Evolutionary conservation across 2,113 vertebrate species (phyloP).

Genomic region (Silurus asotus): DNA sequence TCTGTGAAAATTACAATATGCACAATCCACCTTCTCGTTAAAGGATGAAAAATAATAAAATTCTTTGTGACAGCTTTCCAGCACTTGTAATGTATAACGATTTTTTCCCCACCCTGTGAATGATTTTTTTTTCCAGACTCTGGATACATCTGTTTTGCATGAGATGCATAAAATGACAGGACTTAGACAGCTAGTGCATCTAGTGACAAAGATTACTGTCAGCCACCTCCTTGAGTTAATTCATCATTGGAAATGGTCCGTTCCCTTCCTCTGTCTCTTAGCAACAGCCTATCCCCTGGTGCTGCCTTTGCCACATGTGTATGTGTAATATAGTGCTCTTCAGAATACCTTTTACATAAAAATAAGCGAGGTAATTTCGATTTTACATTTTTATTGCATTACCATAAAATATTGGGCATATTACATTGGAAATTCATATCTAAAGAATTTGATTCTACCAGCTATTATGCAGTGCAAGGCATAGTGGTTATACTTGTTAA

Average conservation of each 20-base stretch:
- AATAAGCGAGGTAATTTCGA: constrained; percentile 79
- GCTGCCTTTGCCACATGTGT: constrained; percentile 79
- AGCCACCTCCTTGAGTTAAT: constrained; percentile 89
- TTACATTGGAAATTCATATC: constrained; percentile 74
- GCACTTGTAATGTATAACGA: constrained; percentile 76
- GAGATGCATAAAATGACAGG: constrained; percentile 96
- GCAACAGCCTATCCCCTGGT: constrained; percentile 88
- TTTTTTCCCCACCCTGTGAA: constrained; percentile 66
- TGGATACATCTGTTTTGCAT: constrained; percentile 95
- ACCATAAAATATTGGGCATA: constrained; percentile 77
- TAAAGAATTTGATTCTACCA: constrained; percentile 75
- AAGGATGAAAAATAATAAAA: constrained; percentile 81
- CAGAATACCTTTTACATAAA: constrained; percentile 83
- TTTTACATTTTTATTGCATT: constrained; percentile 87
- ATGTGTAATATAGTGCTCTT: constrained; percentile 76
- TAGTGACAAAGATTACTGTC: constrained; percentile 93
- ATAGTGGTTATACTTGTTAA: constrained; percentile 74
- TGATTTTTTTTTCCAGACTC: constrained; percentile 72
- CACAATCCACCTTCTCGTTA: constrained; percentile 76
- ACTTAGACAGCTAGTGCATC: constrained; percentile 94
- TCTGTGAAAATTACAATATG: constrained; percentile 76
- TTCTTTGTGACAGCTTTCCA: constrained; percentile 78
- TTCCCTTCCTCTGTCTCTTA: constrained; percentile 93
- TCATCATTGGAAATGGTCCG: constrained; percentile 92
- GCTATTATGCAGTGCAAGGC: constrained; percentile 65